Evolutionary conservation across 2,113 vertebrate species (phyloP), one percentile per base, ranked within the genome.

Genomic region (Anguilla rostrata): DNA sequence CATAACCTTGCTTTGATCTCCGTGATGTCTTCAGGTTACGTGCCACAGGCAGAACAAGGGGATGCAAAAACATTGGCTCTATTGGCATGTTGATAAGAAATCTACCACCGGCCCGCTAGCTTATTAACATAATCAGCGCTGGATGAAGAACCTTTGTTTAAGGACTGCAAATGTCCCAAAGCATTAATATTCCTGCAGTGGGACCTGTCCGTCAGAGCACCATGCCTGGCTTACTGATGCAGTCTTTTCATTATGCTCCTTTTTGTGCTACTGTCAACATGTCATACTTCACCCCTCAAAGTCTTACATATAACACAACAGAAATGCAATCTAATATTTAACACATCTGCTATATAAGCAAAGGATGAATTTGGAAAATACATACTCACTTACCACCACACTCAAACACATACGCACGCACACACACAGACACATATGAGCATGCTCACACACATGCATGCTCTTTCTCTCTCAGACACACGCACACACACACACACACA

Each of bases 211-310:
- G 92, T 89, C 91, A 92, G 91, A 87, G 90, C 88, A 94, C 92
- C 92, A 94, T 82, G 90, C 93, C 91, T 91, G 91, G 90, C 86
- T 86, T 83, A 84, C 87, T 88, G 89, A 88, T 89, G 87, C 90
- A 87, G 90, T 89, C 88, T 84, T 90, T 93, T 92, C 89, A 90
- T 93, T 91, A 93, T 92, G 92, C 90, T 94, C 93, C 91, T 87
- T 91, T 94, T 93, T 92, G 90, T 89, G 91, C 91, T 92, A 92
- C 91, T 92, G 92, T 93, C 91, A 81, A 90, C 90, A 89, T 90
- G 92, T 88, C 92, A 87, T 89, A 89, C 87, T 86, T 75, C 89
- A 89, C 89, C 90, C 39, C 26, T 81, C 85, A 81, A 41, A 85
- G 87, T 89, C 88, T 90, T 86, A 84, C 87, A 87, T 15, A 60